A percentile compares a stretch with the other conserved stretches of the same genome.
These are phyloP conservation scores for Byasa hedistus DNA, from an alignment of 2,888 invertebrate species.

Conservation along the genomic window DNA sequence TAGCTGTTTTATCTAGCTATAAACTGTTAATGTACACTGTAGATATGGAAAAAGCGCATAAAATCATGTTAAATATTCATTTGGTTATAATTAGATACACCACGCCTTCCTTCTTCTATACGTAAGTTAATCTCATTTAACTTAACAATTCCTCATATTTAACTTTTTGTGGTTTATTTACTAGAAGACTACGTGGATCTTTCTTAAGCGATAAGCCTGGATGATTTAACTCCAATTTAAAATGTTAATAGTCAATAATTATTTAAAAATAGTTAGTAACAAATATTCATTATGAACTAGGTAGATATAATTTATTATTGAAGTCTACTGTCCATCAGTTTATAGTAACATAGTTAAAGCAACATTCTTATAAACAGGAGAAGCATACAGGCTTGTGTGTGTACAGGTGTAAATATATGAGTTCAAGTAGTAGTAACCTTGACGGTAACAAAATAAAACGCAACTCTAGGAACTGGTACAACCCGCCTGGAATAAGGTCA, in stretches of 20 bases:
- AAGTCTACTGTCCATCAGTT: too few relatives aligned
- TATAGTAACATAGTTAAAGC: too few relatives aligned
- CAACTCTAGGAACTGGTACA: conserved; percentile 24
- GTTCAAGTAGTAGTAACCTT: conserved; percentile 5
- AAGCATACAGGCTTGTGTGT: background rate
- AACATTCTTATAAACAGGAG: background rate
- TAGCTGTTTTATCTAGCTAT: conserved; percentile 10
- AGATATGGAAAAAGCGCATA: background rate
- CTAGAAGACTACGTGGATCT: too few relatives aligned
- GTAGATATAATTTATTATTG: too few relatives aligned
- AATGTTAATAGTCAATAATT: too few relatives aligned
- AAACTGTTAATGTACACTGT: background rate
- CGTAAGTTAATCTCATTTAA: too few relatives aligned
- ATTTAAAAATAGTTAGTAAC: too few relatives aligned
- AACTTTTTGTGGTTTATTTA: too few relatives aligned
- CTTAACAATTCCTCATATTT: too few relatives aligned
- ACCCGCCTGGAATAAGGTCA: conserved; percentile 37
- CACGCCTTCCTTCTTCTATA: background rate
- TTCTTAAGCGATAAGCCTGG: too few relatives aligned
- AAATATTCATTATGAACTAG: too few relatives aligned
- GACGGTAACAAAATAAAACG: conserved; percentile 14
- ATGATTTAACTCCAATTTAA: too few relatives aligned
- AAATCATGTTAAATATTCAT: background rate
- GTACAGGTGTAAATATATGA: background rate
- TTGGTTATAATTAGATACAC: background rate